Conservation (phyloP, 2,113 vertebrate genomes). For the Trematomus loennbergii region DNA sequence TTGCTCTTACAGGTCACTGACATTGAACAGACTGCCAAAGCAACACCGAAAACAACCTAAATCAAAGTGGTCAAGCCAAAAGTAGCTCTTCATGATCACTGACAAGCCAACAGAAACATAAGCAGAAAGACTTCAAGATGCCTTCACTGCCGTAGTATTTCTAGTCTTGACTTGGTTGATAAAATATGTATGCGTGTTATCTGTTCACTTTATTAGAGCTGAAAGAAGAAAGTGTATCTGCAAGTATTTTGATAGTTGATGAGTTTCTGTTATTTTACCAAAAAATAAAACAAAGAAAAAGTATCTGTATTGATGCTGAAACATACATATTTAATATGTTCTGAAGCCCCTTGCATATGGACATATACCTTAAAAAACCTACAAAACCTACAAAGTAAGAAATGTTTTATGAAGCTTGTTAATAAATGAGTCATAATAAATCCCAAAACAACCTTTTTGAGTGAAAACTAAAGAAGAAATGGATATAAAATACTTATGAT, state of each 20-base stretch:
- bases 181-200: neutral
- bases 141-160: neutral
- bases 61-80: neutral
- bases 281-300: too few species aligned
- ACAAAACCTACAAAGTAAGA: neutral
- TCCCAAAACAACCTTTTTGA: neutral
- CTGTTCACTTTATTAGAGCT: neutral
- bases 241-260: neutral
- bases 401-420: too few species aligned
- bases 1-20: constrained; percentile 1
- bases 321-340: neutral
- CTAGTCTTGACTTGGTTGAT: neutral
- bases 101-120: neutral
- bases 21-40: neutral
- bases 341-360: neutral
- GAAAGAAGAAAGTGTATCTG: neutral
- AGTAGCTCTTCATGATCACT: neutral
- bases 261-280: neutral
- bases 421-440: neutral
- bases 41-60: neutral
- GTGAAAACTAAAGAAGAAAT: neutral
- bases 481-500: neutral
- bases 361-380: neutral
- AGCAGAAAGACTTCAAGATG: neutral
- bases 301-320: too few species aligned